A percentile compares a stretch with the other conserved stretches of the same genome.
phyloP scores from a whole-genome alignment of 2,113 vertebrate genomes.

The Cyrtonyx montezumae region DNA sequence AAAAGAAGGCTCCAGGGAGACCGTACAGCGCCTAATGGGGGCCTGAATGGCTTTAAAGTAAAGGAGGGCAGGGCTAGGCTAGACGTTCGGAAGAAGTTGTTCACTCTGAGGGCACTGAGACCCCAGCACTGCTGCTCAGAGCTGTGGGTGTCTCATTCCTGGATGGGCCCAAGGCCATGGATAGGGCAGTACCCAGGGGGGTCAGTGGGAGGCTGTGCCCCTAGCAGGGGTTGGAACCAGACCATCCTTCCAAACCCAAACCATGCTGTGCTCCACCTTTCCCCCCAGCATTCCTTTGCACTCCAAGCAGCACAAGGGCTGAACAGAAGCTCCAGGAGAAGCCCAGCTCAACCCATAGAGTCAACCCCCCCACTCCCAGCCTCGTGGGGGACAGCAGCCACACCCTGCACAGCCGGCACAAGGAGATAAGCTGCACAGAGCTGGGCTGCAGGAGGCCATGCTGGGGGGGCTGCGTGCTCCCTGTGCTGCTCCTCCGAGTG shows the following conservation, averaged over 20 bases:
- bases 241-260: too few relatives aligned
- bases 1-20: background rate
- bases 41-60: background rate
- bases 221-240: background rate
- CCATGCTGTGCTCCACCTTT: background rate
- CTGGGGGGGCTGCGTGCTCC: too few relatives aligned
- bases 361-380: background rate
- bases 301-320: accelerated
- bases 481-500: background rate
- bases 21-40: background rate
- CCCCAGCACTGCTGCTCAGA: background rate
- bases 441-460: background rate
- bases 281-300: background rate
- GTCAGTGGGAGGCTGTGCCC: background rate
- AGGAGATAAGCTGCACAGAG: constrained; percentile 36
- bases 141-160: background rate
- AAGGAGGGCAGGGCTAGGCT: background rate
- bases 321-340: accelerated
- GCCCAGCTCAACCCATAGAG: background rate
- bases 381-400: background rate
- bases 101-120: background rate
- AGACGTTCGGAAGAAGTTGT: background rate
- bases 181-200: too few relatives aligned
- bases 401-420: constrained; percentile 9
- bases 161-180: background rate